Evolutionary conservation across 2,113 vertebrate genomes (phyloP).

Genomic region (Pelmatolapia mariae): DNA sequence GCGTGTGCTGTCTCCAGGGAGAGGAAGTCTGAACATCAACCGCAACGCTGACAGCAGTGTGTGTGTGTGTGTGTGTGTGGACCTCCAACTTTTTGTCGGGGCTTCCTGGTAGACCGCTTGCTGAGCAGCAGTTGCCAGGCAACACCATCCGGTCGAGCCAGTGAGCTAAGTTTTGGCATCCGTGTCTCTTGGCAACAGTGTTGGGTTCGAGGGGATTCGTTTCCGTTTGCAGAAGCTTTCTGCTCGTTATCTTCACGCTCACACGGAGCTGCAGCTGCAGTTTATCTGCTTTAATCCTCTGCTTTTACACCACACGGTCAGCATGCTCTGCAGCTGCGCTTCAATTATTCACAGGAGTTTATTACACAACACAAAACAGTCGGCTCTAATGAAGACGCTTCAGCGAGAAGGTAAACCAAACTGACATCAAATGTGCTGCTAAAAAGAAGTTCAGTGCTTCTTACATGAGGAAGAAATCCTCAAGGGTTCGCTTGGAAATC

Average conservation of each 20-base stretch:
- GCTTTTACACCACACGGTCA: not conserved
- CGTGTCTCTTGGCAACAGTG: constrained; percentile 27
- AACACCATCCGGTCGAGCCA: constrained; percentile 27
- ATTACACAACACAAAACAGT: not conserved
- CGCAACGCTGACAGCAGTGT: not conserved
- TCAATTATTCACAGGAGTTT: not conserved
- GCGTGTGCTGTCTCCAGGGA: not conserved
- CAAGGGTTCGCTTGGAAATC: not conserved
- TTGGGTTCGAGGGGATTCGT: not conserved
- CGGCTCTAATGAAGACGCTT: not conserved
- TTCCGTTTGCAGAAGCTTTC: not conserved
- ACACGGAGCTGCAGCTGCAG: not conserved
- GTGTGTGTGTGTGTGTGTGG: not conserved
- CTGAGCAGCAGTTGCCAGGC: constrained; percentile 35
- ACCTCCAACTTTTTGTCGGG: not conserved
- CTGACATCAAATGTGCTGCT: not conserved
- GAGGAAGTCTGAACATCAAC: not conserved
- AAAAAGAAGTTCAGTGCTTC: not conserved
- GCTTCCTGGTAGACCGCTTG: constrained; percentile 13
- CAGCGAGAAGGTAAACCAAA: not conserved
- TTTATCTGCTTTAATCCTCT: not conserved
- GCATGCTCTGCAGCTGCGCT: not conserved
- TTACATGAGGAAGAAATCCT: not conserved
- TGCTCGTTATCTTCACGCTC: not conserved
- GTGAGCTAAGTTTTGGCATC: constrained; percentile 8